These are phyloP conservation scores for Pissodes strobi DNA, from an alignment of 1,140 invertebrate species.

Conservation along the genomic window DNA sequence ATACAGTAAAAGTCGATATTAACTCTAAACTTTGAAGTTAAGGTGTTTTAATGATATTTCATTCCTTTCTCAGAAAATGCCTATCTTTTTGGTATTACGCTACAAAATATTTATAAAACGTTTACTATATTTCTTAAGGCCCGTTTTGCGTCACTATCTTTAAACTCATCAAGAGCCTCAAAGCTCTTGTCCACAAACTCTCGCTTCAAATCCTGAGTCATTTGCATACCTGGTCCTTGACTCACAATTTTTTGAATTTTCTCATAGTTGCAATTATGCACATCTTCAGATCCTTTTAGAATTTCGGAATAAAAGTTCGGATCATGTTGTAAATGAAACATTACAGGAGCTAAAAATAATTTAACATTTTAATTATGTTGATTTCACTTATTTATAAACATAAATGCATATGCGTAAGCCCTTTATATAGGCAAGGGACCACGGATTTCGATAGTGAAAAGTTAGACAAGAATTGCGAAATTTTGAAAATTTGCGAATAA, in stretches of 20 bases:
- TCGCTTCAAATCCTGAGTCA: constrained; percentile 72
- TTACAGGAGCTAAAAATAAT: constrained; percentile 67
- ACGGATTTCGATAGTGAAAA: no score
- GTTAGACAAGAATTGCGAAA: no score
- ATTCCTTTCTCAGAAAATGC: no score
- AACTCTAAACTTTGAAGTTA: no score
- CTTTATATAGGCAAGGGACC: no score
- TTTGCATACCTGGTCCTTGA: constrained; percentile 69
- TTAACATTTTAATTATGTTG: no score
- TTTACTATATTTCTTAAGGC: constrained; percentile 76
- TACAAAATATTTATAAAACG: constrained; percentile 22
- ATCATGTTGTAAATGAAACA: constrained; percentile 78
- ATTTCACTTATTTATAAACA: no score
- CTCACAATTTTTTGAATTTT: constrained; percentile 57
- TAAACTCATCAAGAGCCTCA: constrained; percentile 71
- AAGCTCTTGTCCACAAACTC: constrained; percentile 77
- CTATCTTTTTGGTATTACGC: no score
- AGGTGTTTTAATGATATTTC: no score
- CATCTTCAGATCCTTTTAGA: constrained; percentile 69
- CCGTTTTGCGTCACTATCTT: constrained; percentile 72
- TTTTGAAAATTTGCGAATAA: no score
- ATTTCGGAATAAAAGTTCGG: constrained; percentile 72
- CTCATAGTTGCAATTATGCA: constrained; percentile 73
- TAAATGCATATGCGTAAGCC: no score
- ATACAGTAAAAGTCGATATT: no score